phyloP scores from a whole-genome alignment of 1,140 invertebrate species.

The Prorops nasuta region DNA sequence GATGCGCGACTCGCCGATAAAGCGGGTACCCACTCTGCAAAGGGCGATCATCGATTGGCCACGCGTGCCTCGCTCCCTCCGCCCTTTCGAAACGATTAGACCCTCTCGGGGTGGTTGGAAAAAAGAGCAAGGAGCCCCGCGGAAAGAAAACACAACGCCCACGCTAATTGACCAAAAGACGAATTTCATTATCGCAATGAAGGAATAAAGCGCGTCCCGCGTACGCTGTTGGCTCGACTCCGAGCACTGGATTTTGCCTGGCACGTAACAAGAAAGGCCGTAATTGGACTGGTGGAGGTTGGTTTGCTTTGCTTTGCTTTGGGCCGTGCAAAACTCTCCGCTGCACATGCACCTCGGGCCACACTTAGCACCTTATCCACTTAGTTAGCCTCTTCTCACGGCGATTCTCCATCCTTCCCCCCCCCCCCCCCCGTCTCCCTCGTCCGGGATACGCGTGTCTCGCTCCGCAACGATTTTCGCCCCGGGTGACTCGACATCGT shows the following conservation, averaged over 20 bases:
- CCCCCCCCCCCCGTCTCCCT: constrained; percentile 39
- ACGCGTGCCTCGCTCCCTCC: constrained; percentile 34
- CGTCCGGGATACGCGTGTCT: constrained; percentile 41
- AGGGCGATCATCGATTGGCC: constrained; percentile 44
- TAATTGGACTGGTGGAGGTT: no score
- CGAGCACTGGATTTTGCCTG: constrained; percentile 16
- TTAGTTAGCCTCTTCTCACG: constrained; percentile 52
- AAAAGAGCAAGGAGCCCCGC: no score
- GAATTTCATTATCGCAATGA: no score
- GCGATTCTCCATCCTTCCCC: constrained; percentile 35
- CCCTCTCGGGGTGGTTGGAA: no score
- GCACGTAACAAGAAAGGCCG: no score
- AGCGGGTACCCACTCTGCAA: no score
- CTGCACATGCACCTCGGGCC: constrained; percentile 40
- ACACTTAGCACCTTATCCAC: constrained; percentile 55
- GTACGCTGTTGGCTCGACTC: constrained; percentile 5
- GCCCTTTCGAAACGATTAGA: constrained; percentile 17
- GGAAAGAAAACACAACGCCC: no score
- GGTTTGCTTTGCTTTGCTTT: no score
- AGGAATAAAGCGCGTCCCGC: constrained; percentile 8
- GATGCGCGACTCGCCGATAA: no score
- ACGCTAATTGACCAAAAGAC: no score
- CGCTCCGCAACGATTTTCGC: constrained; percentile 51
- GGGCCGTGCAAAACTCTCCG: no score
- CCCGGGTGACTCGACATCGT: constrained; percentile 51